Percentiles rank a stretch among this genome's conserved stretches.
Evolutionary conservation across 2,113 vertebrate genomes (phyloP).

Genomic region (Hepsetus odoe): DNA sequence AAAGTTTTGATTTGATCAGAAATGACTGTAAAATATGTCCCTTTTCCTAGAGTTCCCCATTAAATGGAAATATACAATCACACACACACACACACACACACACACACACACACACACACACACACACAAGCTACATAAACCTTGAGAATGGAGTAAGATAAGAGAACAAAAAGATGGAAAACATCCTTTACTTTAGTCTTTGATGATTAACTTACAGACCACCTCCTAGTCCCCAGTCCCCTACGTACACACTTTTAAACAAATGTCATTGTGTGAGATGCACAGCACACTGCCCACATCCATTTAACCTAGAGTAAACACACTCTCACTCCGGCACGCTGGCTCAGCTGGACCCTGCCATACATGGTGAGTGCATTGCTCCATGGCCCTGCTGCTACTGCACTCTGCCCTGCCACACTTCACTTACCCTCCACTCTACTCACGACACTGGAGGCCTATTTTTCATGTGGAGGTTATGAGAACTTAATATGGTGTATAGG

Average conservation of each 20-base stretch:
- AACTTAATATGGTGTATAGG: not conserved
- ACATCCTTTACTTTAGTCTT: constrained; percentile 2
- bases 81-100: too few species aligned
- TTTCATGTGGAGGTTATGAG: constrained; percentile 1
- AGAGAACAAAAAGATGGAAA: not conserved
- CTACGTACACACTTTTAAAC: not conserved
- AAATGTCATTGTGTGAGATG: constrained; percentile 58
- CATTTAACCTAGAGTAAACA: constrained; percentile 72
- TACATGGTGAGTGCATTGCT: constrained; percentile 69
- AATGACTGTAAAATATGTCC: too few species aligned
- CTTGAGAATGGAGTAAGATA: not conserved
- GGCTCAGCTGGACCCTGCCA: constrained; percentile 65
- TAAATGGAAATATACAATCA: too few species aligned
- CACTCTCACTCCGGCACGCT: constrained; percentile 70
- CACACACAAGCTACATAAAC: not conserved
- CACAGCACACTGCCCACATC: constrained; percentile 66
- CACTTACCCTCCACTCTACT: not conserved
- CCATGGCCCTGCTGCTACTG: constrained; percentile 1
- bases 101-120: too few species aligned
- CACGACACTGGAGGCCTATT: not conserved
- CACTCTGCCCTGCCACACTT: constrained; percentile 14
- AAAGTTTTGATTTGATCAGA: too few species aligned
- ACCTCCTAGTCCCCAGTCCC: not conserved
- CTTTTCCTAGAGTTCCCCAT: too few species aligned
- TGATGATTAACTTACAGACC: constrained; percentile 20